phyloP scores from a whole-genome alignment of 1,140 invertebrate genomes.

The Latrodectus geometricus region DNA sequence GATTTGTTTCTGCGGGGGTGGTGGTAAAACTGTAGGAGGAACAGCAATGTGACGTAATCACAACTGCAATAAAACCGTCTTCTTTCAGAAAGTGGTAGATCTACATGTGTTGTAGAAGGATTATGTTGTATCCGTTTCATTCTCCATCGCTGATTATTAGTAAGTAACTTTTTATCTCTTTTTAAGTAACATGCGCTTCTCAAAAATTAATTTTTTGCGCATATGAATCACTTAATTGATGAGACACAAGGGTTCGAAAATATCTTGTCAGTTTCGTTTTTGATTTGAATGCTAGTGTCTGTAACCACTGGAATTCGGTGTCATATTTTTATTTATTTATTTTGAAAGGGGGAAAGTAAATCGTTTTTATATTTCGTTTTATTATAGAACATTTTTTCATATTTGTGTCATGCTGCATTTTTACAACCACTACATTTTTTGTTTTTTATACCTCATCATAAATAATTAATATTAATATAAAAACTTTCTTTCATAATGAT shows the following conservation, averaged over 20 bases:
- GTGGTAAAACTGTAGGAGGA: constrained; percentile 55
- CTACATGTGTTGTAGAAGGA: constrained; percentile 50
- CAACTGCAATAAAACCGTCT: constrained; percentile 10
- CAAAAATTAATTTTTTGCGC: constrained; percentile 2
- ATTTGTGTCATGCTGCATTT: no score
- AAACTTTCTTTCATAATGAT: no score
- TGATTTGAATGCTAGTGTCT: neutral
- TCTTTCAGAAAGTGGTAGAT: constrained; percentile 49
- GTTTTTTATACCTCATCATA: no score
- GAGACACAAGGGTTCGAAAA: neutral
- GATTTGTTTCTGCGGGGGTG: constrained; percentile 44
- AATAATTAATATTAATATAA: no score
- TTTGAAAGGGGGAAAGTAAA: neutral
- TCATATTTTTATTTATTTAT: neutral
- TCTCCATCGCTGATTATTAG: constrained; percentile 52
- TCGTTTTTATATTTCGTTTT: no score
- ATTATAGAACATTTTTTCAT: no score
- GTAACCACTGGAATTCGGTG: neutral
- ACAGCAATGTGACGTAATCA: constrained; percentile 47
- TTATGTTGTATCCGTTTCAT: constrained; percentile 62
- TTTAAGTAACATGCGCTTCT: constrained; percentile 4
- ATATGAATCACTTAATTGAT: neutral
- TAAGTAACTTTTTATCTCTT: constrained; percentile 35
- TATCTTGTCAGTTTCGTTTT: constrained; percentile 1
- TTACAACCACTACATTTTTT: no score